These are phyloP conservation scores for Erpobdella octoculata DNA, from an alignment of 2,888 invertebrate genomes.

Conservation along the genomic window DNA sequence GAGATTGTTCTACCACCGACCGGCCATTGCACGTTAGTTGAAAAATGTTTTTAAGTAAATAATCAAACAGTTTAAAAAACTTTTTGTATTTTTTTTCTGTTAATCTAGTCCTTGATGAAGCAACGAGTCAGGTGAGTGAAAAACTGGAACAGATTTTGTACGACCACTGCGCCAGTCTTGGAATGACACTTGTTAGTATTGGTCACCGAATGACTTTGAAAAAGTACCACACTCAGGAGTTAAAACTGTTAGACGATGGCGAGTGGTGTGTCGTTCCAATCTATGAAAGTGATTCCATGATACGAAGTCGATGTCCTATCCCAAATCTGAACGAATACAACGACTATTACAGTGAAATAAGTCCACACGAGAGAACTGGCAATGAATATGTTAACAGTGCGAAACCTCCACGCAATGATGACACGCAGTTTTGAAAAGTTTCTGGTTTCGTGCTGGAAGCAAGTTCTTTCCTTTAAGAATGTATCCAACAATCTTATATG, in stretches of 20 bases:
- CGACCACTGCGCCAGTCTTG: conserved; percentile 57
- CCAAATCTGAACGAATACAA: background rate
- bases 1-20: conserved; percentile 77
- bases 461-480: too few species aligned
- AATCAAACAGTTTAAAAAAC: too few species aligned
- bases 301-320: background rate
- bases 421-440: too few species aligned
- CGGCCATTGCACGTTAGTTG: conserved; percentile 52
- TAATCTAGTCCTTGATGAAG: conserved; percentile 78
- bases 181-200: conserved; percentile 57
- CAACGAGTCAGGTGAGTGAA: conserved; percentile 82
- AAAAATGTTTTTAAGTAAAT: background rate
- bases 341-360: too few species aligned
- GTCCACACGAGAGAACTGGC: too few species aligned
- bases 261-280: conserved; percentile 26
- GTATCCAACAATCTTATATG: too few species aligned
- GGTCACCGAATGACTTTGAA: conserved; percentile 56
- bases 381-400: too few species aligned
- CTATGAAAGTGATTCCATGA: background rate
- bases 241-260: conserved; percentile 45
- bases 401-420: too few species aligned
- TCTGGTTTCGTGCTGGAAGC: too few species aligned
- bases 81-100: too few species aligned
- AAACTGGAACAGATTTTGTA: conserved; percentile 81
- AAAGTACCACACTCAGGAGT: conserved; percentile 54